These are phyloP conservation scores for Sebastes aleutianus DNA, from an alignment of 2,797 vertebrate species.

Conservation along the genomic window DNA sequence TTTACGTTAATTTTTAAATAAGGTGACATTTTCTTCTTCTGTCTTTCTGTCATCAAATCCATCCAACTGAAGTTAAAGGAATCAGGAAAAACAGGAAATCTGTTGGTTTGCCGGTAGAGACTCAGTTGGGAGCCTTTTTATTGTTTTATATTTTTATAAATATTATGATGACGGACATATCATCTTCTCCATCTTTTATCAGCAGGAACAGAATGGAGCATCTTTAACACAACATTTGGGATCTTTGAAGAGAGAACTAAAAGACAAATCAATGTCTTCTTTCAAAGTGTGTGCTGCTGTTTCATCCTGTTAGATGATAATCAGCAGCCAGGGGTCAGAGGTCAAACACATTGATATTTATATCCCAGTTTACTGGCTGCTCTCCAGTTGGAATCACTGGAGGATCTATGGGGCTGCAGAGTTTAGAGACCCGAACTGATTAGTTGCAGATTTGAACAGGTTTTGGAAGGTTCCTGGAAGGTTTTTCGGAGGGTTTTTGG, in stretches of 20 bases:
- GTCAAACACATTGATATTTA: conserved; percentile 44
- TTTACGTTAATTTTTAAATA: neutral
- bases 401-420: neutral
- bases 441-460: neutral
- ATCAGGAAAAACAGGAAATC: neutral
- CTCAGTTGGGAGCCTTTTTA: neutral
- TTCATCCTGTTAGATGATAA: conserved; percentile 12
- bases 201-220: neutral
- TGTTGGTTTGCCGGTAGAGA: neutral
- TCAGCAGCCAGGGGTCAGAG: conserved; percentile 28
- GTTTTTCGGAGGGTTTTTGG: conserved; percentile 22
- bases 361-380: conserved; percentile 21
- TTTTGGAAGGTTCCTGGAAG: conserved; percentile 26
- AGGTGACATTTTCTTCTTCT: neutral
- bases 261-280: neutral
- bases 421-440: neutral
- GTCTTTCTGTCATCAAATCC: too few relatives aligned
- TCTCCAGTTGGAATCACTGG: conserved; percentile 30
- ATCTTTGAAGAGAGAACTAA: conserved; percentile 19
- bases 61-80: neutral
- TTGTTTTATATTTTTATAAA: neutral
- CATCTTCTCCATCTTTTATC: neutral
- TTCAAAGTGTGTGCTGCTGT: neutral
- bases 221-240: neutral
- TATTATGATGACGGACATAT: neutral